These are phyloP conservation scores for Saccostrea echinata DNA, from an alignment of 1,140 invertebrate genomes.

Conservation along the genomic window DNA sequence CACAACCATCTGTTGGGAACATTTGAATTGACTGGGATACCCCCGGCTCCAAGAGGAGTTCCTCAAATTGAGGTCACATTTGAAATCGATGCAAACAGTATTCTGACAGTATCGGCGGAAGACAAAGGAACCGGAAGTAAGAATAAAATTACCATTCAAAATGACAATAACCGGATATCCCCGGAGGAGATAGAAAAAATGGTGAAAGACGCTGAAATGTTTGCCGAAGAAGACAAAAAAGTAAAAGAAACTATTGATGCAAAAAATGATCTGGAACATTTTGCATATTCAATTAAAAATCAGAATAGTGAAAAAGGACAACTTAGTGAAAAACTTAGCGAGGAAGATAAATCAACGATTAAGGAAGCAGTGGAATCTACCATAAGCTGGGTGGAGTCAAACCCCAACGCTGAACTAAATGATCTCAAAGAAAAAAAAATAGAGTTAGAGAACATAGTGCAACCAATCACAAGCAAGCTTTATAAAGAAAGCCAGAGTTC, in stretches of 20 bases:
- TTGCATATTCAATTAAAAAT: conserved; percentile 98
- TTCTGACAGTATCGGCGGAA: conserved; percentile 95
- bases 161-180: conserved; percentile 97
- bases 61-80: conserved; percentile 99
- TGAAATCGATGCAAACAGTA: conserved; percentile 99
- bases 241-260: conserved; percentile 96
- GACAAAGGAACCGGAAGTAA: conserved; percentile 99
- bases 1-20: conserved; percentile 98
- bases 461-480: conserved; percentile 98
- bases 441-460: conserved; percentile 95
- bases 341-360: conserved; percentile 96
- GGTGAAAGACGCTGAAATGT: conserved; percentile 98
- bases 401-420: conserved; percentile 95
- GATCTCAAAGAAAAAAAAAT: conserved; percentile 99
- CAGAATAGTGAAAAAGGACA: conserved; percentile 99
- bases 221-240: conserved; percentile 98
- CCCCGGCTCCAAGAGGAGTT: conserved; percentile 96
- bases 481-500: conserved; percentile 86
- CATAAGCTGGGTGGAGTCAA: conserved; percentile 98
- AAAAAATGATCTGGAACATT: conserved; percentile 92
- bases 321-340: conserved; percentile 93
- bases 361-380: conserved; percentile 96
- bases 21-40: conserved; percentile 98
- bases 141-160: conserved; percentile 99
- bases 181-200: conserved; percentile 99